These are phyloP conservation scores for Lottia scabra DNA, from an alignment of 2,888 invertebrate species.

Conservation along the genomic window DNA sequence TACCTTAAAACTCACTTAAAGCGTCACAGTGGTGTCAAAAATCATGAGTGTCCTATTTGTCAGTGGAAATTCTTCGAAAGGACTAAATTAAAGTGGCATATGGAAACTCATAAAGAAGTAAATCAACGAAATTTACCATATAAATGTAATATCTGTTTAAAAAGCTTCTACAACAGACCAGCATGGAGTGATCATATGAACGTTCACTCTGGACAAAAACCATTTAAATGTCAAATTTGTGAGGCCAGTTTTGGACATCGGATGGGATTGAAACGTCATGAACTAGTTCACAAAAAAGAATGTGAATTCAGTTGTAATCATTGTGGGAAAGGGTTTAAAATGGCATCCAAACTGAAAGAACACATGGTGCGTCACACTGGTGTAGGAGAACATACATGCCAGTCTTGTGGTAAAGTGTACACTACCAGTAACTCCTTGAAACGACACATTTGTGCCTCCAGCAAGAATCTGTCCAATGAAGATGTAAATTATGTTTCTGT, in stretches of 20 bases:
- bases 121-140: conserved; percentile 32
- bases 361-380: conserved; percentile 43
- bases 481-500: not conserved
- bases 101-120: conserved; percentile 33
- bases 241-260: conserved; percentile 31
- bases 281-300: conserved; percentile 31
- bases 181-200: conserved; percentile 42
- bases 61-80: conserved; percentile 37
- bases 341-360: conserved; percentile 37
- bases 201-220: conserved; percentile 42
- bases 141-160: conserved; percentile 28
- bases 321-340: conserved; percentile 41
- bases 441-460: conserved; percentile 25
- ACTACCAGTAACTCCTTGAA: conserved; percentile 35
- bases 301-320: conserved; percentile 35
- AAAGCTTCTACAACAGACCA: conserved; percentile 34
- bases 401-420: conserved; percentile 33
- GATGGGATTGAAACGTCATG: conserved; percentile 36
- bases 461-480: not conserved
- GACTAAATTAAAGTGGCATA: conserved; percentile 33
- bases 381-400: conserved; percentile 30
- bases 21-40: conserved; percentile 32
- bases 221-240: conserved; percentile 39
- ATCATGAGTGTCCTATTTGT: conserved; percentile 30
- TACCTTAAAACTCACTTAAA: conserved; percentile 36